Evolutionary conservation across 2,797 vertebrate genomes (phyloP), one percentile per base, ranked within the genome.

Genomic region (Cossypha caffra): DNA sequence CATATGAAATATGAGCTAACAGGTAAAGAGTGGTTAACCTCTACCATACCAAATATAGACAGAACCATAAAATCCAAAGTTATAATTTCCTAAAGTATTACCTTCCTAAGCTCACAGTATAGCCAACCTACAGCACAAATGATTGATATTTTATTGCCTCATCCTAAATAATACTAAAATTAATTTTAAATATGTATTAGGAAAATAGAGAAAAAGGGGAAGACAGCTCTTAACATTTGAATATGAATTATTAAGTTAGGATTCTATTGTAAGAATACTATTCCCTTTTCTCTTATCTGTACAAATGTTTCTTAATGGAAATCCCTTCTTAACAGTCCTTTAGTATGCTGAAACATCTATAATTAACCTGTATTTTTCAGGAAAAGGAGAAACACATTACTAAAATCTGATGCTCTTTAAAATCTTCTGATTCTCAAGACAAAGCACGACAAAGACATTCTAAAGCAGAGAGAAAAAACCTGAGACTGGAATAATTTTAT

Each of bases 11-110:
- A 90, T 24, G 26, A 92, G 37, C 24, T 59, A 92, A 67, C 37
- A 89, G 67, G 13, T 80, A 79, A 79, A 62, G 57, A 90, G n/a
- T 42, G 50, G 20, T 92, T 93, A 93, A 91, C 85, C 64, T 74
- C 37, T 81, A 66, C 66, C 25, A 26, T 58, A 64, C 50, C 58
- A 72, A 84, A 75, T 71, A 78, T 6, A 78, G 37, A 50, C 8
- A 71, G 50, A 93, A 72, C 12, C 4, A 62, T 89, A 82, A 95
- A 84, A 88, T 80, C 15, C 2, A 5, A 79, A 74, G 13, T 26
- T 3, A 1, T 67, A 43, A 63, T 74, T 77, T 86, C 45, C 62
- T 76, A 18, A 83, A 83, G 7, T 7, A 14, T 69, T 76, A 54
- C 7, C 58, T 94, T 23, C 7, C 13, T 73, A 82, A 79, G 3